A percentile compares a stretch with the other conserved stretches of the same genome.
These are phyloP conservation scores for Drepana falcataria DNA, from an alignment of 2,888 invertebrate species.

Conservation along the genomic window DNA sequence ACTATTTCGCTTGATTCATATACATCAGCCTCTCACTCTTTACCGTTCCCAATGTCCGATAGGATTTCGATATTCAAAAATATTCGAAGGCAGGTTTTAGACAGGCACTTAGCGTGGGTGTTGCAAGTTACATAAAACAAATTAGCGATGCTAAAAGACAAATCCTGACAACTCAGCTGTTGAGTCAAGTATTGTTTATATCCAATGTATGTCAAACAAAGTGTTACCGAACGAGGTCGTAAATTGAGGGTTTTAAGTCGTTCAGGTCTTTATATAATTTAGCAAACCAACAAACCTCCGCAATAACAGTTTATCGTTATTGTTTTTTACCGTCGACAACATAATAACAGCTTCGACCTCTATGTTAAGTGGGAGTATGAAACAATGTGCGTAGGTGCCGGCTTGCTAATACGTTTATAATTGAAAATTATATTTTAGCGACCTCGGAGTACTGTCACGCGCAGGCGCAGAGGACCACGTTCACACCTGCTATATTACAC, in stretches of 20 bases:
- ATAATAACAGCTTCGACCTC: constrained; percentile 45
- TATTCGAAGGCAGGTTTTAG: too few relatives aligned
- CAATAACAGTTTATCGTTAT: constrained; percentile 37
- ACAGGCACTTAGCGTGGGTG: not conserved
- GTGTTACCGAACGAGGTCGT: not conserved
- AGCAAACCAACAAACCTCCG: constrained; percentile 28
- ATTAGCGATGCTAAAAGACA: not conserved
- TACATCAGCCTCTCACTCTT: too few relatives aligned
- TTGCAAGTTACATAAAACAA: not conserved
- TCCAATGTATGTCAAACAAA: not conserved
- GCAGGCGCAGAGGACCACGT: constrained; percentile 29
- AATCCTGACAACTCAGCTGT: not conserved
- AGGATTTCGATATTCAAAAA: too few relatives aligned
- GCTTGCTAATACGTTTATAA: constrained; percentile 56
- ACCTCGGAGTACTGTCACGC: constrained; percentile 29
- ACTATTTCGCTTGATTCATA: too few relatives aligned
- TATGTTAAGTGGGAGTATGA: constrained; percentile 39
- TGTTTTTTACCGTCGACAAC: constrained; percentile 19
- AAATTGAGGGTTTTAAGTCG: constrained; percentile 1
- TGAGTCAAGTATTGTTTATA: not conserved
- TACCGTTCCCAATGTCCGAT: too few relatives aligned
- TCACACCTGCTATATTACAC: constrained; percentile 46
- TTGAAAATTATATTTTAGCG: constrained; percentile 39
- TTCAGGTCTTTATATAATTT: constrained; percentile 2
- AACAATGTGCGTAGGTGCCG: constrained; percentile 42